Evolutionary conservation across 1,140 invertebrate species (phyloP), one percentile per base, ranked within the genome.

Genomic region (Brachionus plicatilis): DNA sequence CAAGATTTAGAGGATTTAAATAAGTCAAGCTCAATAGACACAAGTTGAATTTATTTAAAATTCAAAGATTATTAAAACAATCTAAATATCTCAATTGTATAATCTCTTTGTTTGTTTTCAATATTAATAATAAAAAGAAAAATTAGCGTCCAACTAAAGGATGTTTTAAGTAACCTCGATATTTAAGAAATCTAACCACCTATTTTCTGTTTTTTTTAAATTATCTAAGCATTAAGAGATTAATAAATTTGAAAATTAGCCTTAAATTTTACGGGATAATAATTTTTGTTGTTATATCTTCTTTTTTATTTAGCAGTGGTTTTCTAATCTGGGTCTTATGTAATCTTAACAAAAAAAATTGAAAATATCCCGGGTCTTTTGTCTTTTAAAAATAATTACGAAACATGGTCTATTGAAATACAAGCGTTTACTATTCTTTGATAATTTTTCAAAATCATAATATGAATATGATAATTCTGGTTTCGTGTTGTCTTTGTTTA

Each of bases 61-160:
- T 68, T 68, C 66, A 68, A 33, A 68, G 66, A 68, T 68, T 68
- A 68, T 68, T 68, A 41, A 68, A 68, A 68, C 66, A 68, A 68
- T 33, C 14, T 12, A 68, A 41, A 33, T 68, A 68, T 68, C 27
- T 14, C 12, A 68, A 29, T 68, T 68, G 24, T 68, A 68, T 68
- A 68, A 68, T 68, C 66, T 68, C 33, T 68, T 68, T 68, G 66
- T 68, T 68, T 68, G 53, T 60, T 60, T 60, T 60, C 53, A 60
- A 60, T 60, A 27, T 20, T 60, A 60, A 60, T 60, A 24, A 60
- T 60, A 60, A 60, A 56, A 56, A 60, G 53, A 60, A 60, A 60
- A 60, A 60, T 60, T 60, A 60, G 53, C 53, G 53, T 60, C n/a
- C 53, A 60, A 60, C 9, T 60, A 27, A 60, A 60, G 17, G 20